Percentiles rank a stretch among this genome's conserved stretches.
phyloP scores from a whole-genome alignment of 2,797 vertebrate species.

The Propithecus perrieri region DNA sequence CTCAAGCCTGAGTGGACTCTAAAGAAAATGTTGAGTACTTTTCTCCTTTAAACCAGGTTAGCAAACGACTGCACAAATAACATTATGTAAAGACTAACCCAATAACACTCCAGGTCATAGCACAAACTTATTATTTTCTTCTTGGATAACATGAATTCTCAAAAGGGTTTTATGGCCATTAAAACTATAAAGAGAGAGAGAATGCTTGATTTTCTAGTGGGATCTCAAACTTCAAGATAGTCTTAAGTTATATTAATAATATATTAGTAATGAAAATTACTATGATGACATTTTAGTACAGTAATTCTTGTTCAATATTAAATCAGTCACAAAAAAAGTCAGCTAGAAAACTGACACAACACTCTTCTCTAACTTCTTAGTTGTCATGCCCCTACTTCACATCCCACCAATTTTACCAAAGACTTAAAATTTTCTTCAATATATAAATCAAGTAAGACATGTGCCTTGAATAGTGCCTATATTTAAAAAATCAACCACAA shows the following conservation, averaged over 20 bases:
- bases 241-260: neutral
- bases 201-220: neutral
- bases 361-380: neutral
- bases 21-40: neutral
- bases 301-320: neutral
- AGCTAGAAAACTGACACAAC: neutral
- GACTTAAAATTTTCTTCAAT: constrained; percentile 1
- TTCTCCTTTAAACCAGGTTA: constrained; percentile 44
- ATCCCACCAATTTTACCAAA: neutral
- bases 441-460: neutral
- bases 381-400: neutral
- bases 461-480: constrained; percentile 43
- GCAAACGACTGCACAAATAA: constrained; percentile 8
- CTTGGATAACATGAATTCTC: constrained; percentile 37
- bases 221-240: neutral
- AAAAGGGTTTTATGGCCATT: neutral
- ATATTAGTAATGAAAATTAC: neutral
- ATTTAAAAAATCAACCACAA: constrained; percentile 75
- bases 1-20: neutral
- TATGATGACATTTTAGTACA: neutral
- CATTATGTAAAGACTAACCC: neutral
- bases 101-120: neutral
- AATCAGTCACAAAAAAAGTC: neutral
- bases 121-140: neutral
- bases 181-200: neutral